Evolutionary conservation across 2,888 invertebrate genomes (phyloP), one percentile per base, ranked within the genome.

Genomic region (Tetramorium bicarinatum): DNA sequence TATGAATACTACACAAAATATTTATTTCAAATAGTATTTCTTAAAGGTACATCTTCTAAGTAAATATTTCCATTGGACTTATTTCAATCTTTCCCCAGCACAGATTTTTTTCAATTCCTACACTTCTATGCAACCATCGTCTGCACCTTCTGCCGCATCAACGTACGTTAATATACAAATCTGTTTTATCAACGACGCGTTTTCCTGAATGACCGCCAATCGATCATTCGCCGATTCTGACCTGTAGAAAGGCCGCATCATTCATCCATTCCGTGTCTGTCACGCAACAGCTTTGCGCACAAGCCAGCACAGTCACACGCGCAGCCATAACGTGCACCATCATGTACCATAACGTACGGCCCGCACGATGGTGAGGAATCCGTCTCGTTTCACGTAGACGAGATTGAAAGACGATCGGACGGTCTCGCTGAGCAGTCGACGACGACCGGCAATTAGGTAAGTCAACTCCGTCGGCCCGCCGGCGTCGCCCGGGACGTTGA

Each of bases 401-500:
- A 87, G 69, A 47, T 77, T 85, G 74, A 52, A 52, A 67, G 7
- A 62, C 15, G n/a, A 21, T 34, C 59, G 62, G n/a, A 6, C 18
- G 34, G 38, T n/a, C 44, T 59, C 62, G 34, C 41, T n/a, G 52
- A 81, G 29, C 54, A 64, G 66, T 4, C 69, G 3, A 29, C 67
- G 80, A 49, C 38, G 18, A 18, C 29, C 82, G 83, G 85, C 59
- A 72, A 76, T 64, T 76, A 56, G 89, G 88, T 88, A 89, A 88
- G 88, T 88, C 67, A 21, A 66, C 9, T 38, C 59, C 41, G 34
- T 56, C 21, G 18, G 41, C 66, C 29, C 29, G 76, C 67, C 29
- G 66, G 38, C 3, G 44, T 9, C 3, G 47, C 34, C 34, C 41
- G 41, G 38, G 34, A 41, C 15, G 29, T 54, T 34, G 29, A 13